Evolutionary conservation across 2,113 vertebrate species (phyloP).

Genomic region (Coregonus clupeaformis): DNA sequence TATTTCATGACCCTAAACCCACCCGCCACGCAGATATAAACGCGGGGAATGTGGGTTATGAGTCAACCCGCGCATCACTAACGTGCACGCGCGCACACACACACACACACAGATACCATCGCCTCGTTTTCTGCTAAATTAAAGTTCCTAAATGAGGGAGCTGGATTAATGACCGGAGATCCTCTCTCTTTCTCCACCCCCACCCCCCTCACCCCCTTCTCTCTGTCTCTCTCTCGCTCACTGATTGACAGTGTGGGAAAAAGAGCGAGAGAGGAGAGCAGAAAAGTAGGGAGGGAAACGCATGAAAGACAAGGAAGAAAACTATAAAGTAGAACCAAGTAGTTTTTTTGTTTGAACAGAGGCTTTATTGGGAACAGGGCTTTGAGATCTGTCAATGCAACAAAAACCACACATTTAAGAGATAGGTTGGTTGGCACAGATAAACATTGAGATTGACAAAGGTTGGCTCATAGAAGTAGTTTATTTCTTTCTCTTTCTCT

Average conservation of each 20-base stretch:
- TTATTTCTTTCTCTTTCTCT: too few relatives aligned
- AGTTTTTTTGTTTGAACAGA: not conserved
- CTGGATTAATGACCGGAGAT: conserved; percentile 35
- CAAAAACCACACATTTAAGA: not conserved
- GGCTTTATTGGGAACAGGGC: not conserved
- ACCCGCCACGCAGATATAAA: not conserved
- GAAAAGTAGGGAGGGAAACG: not conserved
- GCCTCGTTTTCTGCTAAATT: conserved; percentile 40
- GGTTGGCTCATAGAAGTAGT: too few relatives aligned
- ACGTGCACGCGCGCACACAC: conserved; percentile 4
- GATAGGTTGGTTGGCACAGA: not conserved
- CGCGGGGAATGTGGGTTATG: not conserved
- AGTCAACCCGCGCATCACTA: too few relatives aligned
- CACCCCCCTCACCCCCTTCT: too few relatives aligned
- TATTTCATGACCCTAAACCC: not conserved
- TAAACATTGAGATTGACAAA: not conserved
- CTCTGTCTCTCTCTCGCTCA: too few relatives aligned
- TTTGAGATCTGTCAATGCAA: not conserved
- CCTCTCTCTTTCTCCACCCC: not conserved
- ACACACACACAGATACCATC: conserved; percentile 23
- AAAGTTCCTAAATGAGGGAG: conserved; percentile 47
- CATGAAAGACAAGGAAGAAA: too few relatives aligned
- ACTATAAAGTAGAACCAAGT: not conserved
- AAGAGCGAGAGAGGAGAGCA: not conserved
- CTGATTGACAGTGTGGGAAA: not conserved